Conservation (phyloP, 1,140 invertebrate species). For the Drosophila ambigua region DNA sequence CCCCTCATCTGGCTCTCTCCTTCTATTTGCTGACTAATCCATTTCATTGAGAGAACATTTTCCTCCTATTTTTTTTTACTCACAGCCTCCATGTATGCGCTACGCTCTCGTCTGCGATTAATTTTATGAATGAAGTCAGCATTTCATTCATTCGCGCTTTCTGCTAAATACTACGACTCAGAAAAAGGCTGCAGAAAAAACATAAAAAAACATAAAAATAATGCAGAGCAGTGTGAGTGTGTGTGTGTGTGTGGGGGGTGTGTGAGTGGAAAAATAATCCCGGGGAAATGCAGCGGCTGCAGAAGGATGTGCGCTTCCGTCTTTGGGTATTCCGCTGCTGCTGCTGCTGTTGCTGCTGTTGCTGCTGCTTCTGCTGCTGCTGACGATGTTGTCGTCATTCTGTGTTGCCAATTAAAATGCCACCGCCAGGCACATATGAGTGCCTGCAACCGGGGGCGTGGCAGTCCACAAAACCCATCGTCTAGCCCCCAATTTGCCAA, state of each 20-base stretch:
- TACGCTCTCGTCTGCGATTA: conserved; percentile 51
- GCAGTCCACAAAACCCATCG: conserved; percentile 24
- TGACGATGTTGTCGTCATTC: conserved; percentile 33
- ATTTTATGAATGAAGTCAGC: conserved; percentile 77
- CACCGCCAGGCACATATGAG: conserved; percentile 73
- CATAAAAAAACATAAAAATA: neutral
- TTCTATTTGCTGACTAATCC: conserved; percentile 74
- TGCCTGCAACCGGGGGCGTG: conserved; percentile 19
- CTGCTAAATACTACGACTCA: conserved; percentile 66
- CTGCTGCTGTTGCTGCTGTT: too few species aligned
- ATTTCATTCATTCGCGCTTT: conserved; percentile 65
- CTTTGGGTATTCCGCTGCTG: conserved; percentile 44
- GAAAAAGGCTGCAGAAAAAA: neutral
- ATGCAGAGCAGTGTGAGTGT: neutral
- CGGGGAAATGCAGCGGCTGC: conserved; percentile 62
- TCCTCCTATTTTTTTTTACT: conserved; percentile 12
- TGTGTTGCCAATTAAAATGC: conserved; percentile 78
- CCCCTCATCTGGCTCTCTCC: neutral
- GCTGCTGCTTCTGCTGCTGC: too few species aligned
- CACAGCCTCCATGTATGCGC: neutral
- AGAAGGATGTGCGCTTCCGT: conserved; percentile 71
- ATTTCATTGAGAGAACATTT: conserved; percentile 66
- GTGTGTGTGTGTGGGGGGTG: neutral
- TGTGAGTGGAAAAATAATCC: conserved; percentile 14
- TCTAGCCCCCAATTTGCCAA: conserved; percentile 47